phyloP scores from a whole-genome alignment of 64 coral and sea anemone genomes.

The Cladopsammia gracilis region DNA sequence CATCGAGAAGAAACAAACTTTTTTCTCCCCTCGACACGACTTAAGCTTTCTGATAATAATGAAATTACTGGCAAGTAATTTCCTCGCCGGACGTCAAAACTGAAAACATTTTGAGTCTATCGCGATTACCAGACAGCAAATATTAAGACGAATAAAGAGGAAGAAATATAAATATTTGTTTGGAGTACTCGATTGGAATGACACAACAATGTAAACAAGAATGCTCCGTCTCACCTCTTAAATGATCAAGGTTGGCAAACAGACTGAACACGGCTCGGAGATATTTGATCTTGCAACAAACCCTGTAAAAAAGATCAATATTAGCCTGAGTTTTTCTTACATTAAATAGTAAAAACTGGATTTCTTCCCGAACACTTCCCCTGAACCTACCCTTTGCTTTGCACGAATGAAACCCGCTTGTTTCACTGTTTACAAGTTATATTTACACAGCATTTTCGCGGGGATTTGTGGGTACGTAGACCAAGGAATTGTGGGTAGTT shows the following conservation, averaged over 20 bases:
- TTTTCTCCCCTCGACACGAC: not conserved
- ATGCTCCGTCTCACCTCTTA: slow-evolving; percentile 4
- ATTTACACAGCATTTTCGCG: not conserved
- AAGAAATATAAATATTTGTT: slow-evolving; percentile 42
- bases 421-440: not conserved
- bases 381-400: not conserved
- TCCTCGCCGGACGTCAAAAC: not conserved
- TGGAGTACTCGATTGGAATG: slow-evolving; percentile 21
- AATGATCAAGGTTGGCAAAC: slow-evolving; percentile 24
- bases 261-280: slow-evolving; percentile 1
- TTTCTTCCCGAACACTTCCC: not conserved
- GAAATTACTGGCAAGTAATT: not conserved
- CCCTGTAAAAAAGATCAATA: not conserved
- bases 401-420: not conserved
- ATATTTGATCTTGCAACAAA: slow-evolving; percentile 1
- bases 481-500: slow-evolving; percentile 5
- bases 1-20: not conserved
- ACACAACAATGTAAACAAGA: slow-evolving; percentile 36
- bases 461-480: slow-evolving; percentile 22
- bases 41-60: not conserved
- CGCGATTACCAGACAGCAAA: not conserved
- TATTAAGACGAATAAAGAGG: not conserved
- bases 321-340: not conserved
- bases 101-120: not conserved
- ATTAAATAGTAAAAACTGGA: not conserved